Evolutionary conservation across 2,888 invertebrate species (phyloP), one percentile per base, ranked within the genome.

Genomic region (Stratiomys singularior): DNA sequence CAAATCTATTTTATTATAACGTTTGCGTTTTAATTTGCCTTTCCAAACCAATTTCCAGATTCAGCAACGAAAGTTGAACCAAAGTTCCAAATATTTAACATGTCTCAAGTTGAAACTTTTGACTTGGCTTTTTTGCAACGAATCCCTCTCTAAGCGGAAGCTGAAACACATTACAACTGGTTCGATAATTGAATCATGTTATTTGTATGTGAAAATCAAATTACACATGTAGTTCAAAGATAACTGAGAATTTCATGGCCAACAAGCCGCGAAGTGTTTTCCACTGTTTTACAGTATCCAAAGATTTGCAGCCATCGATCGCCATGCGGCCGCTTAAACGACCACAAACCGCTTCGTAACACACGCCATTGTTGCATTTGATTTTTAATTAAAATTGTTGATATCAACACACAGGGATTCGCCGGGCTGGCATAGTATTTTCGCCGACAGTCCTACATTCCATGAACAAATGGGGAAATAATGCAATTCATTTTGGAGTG

Each of bases 341-440:
- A 15, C 52, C 18, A 52, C 52, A 52, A 52, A 52, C 15, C 3
- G 52, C 15, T 52, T 13, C 18, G 4, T 15, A 15, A 9, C n/a
- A 18, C 15, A 52, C 3, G 37, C 37, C 52, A 13, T 60, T 60
- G 25, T 60, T 60, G 60, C 60, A 60, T 60, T 25, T 13, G 23
- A 47, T 21, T 69, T 69, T 47, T 47, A 69, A 69, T 69, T 69
- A 69, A 69, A 69, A 47, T 69, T 69, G 47, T 69, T 69, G 23
- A 69, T 69, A 69, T 69, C 25, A 69, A 69, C 46, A 69, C n/a
- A n/a, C 47, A 23, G 28, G 46, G 25, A 47, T 47, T 58, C 21
- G 69, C 56, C 72, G 28, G 30, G 58, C 72, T 72, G 52, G 56
- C 37, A 37, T 5, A 37, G 37, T 56, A 69, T 25, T 18, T 11